Base-by-base conservation (phyloP, 2,113 vertebrate species). In the Ptychochromis oligacanthus region DNA sequence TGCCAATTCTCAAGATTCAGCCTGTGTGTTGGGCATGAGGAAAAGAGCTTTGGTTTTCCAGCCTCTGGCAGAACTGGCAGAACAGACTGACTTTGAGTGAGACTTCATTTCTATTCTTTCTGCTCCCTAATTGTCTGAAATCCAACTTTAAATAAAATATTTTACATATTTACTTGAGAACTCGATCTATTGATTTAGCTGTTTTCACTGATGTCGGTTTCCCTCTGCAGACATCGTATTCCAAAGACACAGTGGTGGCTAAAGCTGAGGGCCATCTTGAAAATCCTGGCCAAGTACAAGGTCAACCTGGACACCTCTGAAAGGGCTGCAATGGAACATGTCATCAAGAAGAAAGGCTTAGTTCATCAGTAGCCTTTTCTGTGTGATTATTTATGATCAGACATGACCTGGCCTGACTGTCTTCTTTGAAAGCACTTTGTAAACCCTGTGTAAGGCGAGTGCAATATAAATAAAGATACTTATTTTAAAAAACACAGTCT, bases 181-280 rank as follows among this genome's bases (percentile, higher is more conserved):
- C 28, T 28, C 59, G 17, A 52, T 61, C 14, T 65, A 74, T 74
- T 58, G 7, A 11, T 7, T 77, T 36, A 28, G 10, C 7, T 81
- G 20, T n/a, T 80, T 36, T 28, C n/a, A 57, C 60, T 86, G 18
- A 79, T 54, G 24, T 61, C 46, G 54, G 7, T 77, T 62, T 55
- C 83, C 14, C 28, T 79, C 46, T 57, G 24, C 91, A 98, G 97
- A 56, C 97, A 98, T 80, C 97, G 97, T 88, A 93, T 98, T 86
- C 97, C 97, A 40, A 97, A 95, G 92, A 84, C 89, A 24, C 96
- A 97, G 91, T 98, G 97, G 97, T 98, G 97, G 97, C 91, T 98
- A 60, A 97, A 87, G 83, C 94, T 98, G 85, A 95, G 97, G 22
- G 97, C 97, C 84, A 96, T 98, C 93, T 93, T 98, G 49, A 98